These are phyloP conservation scores for Himalopsyche japonica DNA, from an alignment of 2,888 invertebrate genomes.

Conservation along the genomic window DNA sequence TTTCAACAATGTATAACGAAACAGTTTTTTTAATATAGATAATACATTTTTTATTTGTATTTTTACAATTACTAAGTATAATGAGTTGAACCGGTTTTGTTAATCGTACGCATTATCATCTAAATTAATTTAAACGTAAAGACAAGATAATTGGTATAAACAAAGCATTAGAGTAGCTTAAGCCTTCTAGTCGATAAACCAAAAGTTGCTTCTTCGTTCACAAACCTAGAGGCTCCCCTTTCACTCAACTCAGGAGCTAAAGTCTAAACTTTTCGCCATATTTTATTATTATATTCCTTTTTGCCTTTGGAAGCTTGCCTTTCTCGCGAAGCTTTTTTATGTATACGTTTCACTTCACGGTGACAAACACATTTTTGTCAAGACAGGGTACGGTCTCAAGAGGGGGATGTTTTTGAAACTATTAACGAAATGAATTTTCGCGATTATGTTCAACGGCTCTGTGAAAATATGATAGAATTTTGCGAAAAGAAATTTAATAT, in stretches of 20 bases:
- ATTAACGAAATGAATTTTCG: background rate
- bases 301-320: background rate
- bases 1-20: too few relatives aligned
- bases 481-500: background rate
- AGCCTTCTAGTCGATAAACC: conserved; percentile 32
- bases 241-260: conserved; percentile 15
- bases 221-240: conserved; percentile 29
- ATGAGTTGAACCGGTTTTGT: too few relatives aligned
- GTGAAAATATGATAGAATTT: background rate
- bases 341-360: background rate
- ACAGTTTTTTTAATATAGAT: too few relatives aligned
- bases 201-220: conserved; percentile 22
- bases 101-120: too few relatives aligned
- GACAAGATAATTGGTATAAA: background rate
- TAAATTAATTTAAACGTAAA: background rate
- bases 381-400: background rate
- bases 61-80: too few relatives aligned
- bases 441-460: background rate
- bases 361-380: background rate
- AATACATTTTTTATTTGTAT: too few relatives aligned
- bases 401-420: background rate
- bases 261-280: conserved; percentile 38
- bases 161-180: background rate
- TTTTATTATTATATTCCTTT: conserved; percentile 38
- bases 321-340: background rate